Conservation (phyloP, 2,797 vertebrate species). For the Sebastes matsubarae region DNA sequence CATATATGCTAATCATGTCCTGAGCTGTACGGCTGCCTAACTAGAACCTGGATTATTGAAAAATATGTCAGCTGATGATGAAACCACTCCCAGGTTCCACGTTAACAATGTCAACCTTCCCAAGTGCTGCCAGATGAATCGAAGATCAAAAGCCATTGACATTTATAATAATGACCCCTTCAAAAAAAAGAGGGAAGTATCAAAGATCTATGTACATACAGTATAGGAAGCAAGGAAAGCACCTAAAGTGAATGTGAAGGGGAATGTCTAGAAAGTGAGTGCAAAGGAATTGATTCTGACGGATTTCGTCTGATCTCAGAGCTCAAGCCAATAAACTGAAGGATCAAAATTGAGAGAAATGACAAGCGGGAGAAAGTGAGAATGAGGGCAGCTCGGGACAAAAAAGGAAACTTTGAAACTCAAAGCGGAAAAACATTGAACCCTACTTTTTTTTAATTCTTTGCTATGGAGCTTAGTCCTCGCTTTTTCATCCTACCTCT, state of each 20-base stretch:
- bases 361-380: neutral
- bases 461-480: neutral
- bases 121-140: neutral
- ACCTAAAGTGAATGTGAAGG: neutral
- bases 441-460: neutral
- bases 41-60: neutral
- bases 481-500: neutral
- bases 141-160: conserved; percentile 25
- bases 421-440: neutral
- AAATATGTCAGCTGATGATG: neutral
- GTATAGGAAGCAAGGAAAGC: neutral
- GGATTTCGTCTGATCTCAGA: neutral
- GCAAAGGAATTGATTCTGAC: neutral
- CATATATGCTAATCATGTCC: conserved; percentile 1
- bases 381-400: neutral
- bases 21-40: neutral
- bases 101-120: neutral
- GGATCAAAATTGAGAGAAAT: neutral
- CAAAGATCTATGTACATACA: neutral
- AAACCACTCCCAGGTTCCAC: neutral
- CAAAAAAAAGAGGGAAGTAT: neutral
- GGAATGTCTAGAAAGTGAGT: conserved; percentile 11
- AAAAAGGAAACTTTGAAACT: neutral
- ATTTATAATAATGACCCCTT: conserved; percentile 4
- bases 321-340: neutral